These are phyloP conservation scores for Gallinago solitaria DNA, from an alignment of 2,797 vertebrate genomes.

Conservation along the genomic window DNA sequence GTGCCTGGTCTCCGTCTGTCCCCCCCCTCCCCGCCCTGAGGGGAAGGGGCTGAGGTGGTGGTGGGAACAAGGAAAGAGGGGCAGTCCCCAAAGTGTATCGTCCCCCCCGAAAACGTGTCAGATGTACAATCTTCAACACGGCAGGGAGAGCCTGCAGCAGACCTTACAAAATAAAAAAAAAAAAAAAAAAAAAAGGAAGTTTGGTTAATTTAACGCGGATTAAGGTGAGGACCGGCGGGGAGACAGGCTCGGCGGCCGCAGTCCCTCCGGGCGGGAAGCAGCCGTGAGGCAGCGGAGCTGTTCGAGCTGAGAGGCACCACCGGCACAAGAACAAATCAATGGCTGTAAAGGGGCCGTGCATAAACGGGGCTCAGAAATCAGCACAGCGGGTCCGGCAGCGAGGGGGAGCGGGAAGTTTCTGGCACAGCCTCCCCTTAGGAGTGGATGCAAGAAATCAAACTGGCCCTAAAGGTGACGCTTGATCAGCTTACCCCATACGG, in stretches of 20 bases:
- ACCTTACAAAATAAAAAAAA: no score
- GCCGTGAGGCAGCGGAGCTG: background rate
- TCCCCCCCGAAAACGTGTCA: no score
- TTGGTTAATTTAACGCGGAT: background rate
- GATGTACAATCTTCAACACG: fast-evolving
- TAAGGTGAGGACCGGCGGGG: background rate
- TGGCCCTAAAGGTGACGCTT: background rate
- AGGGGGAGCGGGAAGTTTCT: background rate
- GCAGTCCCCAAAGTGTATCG: background rate
- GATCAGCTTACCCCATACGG: fast-evolving
- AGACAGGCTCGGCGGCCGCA: background rate
- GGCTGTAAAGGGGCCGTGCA: background rate
- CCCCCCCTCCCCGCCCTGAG: no score
- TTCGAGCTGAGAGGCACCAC: background rate
- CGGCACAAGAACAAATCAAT: background rate
- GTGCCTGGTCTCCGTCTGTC: background rate
- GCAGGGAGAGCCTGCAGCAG: background rate
- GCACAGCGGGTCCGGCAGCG: background rate
- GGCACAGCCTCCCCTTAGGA: background rate
- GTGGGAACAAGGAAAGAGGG: no score
- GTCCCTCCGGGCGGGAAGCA: background rate
- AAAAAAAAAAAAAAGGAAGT: no score
- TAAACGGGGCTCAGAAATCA: background rate
- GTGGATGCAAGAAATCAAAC: background rate
- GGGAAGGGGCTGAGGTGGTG: background rate